Conservation (phyloP, 53 echinoderm and acorn worm species). For the Stichopus horrens region DNA sequence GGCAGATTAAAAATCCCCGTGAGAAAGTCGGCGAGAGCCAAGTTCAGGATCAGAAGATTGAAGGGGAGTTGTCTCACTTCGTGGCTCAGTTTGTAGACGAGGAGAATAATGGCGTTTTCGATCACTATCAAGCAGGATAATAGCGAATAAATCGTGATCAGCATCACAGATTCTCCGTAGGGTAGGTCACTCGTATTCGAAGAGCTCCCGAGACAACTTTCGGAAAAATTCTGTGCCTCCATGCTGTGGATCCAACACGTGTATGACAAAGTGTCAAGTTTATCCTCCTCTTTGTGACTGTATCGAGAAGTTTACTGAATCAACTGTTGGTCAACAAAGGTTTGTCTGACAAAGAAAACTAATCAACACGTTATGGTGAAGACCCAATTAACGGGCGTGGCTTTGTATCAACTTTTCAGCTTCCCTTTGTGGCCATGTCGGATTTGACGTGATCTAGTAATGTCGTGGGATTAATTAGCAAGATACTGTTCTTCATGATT, state of each 20-base stretch:
- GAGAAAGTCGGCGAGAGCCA: neutral
- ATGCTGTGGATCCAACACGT: neutral
- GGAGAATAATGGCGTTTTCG: neutral
- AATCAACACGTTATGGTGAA: no score
- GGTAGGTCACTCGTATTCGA: neutral
- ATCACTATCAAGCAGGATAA: neutral
- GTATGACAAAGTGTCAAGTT: no score
- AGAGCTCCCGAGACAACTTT: neutral
- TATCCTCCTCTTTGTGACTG: no score
- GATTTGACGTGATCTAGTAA: no score
- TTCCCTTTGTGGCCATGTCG: no score
- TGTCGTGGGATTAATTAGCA: no score
- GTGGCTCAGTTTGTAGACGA: neutral
- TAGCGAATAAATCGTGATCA: neutral
- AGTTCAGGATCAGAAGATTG: neutral
- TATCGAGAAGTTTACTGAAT: no score
- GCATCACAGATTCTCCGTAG: neutral
- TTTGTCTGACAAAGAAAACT: no score
- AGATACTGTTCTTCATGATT: no score
- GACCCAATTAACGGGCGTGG: no score
- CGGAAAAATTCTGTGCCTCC: neutral
- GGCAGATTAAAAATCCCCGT: conserved; percentile 17
- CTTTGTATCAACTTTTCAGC: no score
- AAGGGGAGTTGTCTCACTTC: neutral
- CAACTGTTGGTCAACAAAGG: no score